Percentiles rank a stretch among this genome's conserved stretches.
Conservation (phyloP, 2,797 vertebrate species). For the Acrossocheilus fasciatus region DNA sequence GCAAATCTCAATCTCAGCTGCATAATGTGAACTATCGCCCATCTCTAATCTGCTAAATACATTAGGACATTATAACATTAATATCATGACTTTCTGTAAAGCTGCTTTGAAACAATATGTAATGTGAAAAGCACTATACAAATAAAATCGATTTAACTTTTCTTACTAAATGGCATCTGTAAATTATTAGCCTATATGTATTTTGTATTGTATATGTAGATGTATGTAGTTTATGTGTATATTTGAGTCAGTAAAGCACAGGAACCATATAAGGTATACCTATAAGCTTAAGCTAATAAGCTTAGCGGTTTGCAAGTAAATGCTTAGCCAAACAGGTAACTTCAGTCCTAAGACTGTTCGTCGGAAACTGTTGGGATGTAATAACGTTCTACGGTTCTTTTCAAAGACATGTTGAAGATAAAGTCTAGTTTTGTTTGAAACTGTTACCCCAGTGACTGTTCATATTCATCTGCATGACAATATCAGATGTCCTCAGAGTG, state of each 20-base stretch:
- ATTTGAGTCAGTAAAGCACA: not conserved
- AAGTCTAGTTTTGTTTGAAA: not conserved
- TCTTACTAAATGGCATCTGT: not conserved
- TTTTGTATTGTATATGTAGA: not conserved
- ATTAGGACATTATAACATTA: not conserved
- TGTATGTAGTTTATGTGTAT: not conserved
- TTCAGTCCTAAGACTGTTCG: not conserved
- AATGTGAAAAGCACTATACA: not conserved
- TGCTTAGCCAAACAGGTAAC: not conserved
- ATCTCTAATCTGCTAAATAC: not conserved
- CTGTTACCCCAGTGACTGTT: not conserved
- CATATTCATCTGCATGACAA: not conserved
- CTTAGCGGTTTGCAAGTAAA: not conserved
- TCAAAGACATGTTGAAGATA: slow-evolving; percentile 21
- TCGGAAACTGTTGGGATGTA: not conserved
- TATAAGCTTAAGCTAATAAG: not conserved
- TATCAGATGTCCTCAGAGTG: slow-evolving; percentile 10
- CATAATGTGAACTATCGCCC: not conserved
- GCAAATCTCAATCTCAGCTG: not conserved
- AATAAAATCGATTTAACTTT: too few relatives aligned
- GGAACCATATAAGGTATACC: too few relatives aligned
- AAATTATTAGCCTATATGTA: not conserved
- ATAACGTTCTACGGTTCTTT: not conserved
- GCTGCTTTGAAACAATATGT: not conserved
- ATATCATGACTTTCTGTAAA: not conserved